A percentile compares a stretch with the other conserved stretches of the same genome.
Conservation (phyloP, 2,113 vertebrate species). For the Siphamia tubifer region DNA sequence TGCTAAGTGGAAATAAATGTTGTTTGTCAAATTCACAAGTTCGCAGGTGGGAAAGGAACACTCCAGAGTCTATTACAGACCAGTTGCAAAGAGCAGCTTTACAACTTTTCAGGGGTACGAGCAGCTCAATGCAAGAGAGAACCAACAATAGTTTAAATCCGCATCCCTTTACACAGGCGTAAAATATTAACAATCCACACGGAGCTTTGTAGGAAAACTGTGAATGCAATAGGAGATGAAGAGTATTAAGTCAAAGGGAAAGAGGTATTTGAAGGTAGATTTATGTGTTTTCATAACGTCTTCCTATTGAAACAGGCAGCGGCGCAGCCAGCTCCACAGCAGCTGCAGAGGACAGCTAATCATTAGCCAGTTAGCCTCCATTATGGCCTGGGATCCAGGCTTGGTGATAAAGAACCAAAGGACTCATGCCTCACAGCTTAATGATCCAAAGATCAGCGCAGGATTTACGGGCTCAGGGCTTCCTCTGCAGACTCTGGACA, state of each 20-base stretch:
- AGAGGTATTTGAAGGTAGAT: constrained; percentile 15
- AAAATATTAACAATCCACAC: neutral
- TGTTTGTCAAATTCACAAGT: constrained; percentile 18
- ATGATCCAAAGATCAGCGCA: constrained; percentile 69
- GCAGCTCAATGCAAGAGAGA: neutral
- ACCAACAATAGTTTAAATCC: neutral
- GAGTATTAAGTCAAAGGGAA: neutral
- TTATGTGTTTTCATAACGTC: constrained; percentile 50
- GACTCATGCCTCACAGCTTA: constrained; percentile 60
- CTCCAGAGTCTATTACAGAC: neutral
- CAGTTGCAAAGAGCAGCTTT: neutral
- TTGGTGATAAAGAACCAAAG: constrained; percentile 69
- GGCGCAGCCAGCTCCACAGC: constrained; percentile 25
- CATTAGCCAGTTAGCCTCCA: constrained; percentile 76
- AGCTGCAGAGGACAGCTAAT: constrained; percentile 69
- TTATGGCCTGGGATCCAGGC: constrained; percentile 64
- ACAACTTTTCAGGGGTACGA: neutral
- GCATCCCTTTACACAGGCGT: neutral
- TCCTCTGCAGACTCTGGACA: constrained; percentile 45
- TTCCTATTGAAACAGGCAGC: constrained; percentile 23
- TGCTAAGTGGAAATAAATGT: neutral
- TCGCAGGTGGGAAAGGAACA: neutral
- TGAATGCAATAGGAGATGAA: neutral
- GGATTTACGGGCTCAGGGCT: constrained; percentile 68
- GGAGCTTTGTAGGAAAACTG: neutral